These are phyloP conservation scores for Pantala flavescens DNA, from an alignment of 1,140 invertebrate species.

Conservation along the genomic window DNA sequence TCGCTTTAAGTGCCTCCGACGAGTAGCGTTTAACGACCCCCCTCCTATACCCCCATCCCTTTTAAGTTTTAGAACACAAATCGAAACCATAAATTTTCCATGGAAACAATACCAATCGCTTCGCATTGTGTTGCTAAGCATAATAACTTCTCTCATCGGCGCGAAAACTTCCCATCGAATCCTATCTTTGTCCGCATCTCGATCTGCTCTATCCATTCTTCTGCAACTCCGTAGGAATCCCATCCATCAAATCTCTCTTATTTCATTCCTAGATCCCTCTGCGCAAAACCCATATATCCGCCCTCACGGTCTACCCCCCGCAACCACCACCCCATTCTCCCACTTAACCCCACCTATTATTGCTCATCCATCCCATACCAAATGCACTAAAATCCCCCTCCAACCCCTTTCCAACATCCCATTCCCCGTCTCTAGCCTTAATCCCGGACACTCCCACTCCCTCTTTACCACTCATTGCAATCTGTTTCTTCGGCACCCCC, in stretches of 20 bases:
- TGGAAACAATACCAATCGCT: neutral
- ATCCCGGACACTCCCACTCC: neutral
- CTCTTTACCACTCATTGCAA: neutral
- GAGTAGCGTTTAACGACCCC: too few relatives aligned
- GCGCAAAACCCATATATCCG: neutral
- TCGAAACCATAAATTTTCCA: neutral
- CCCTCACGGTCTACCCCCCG: neutral
- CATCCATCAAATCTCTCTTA: neutral
- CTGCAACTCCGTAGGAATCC: neutral
- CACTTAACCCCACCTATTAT: slow-evolving; percentile 1
- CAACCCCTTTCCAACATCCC: neutral
- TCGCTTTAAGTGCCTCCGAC: too few relatives aligned
- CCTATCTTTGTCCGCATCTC: neutral
- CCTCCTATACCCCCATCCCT: too few relatives aligned
- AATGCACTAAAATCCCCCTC: neutral
- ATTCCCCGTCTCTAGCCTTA: neutral
- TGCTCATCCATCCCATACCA: neutral
- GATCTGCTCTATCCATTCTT: neutral
- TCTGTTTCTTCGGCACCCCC: neutral
- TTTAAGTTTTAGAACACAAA: too few relatives aligned
- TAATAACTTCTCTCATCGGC: too few relatives aligned
- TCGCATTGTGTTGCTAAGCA: too few relatives aligned
- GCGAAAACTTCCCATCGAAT: too few relatives aligned
- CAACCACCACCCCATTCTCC: neutral
- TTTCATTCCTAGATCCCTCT: neutral